Conservation (phyloP, 2,888 invertebrate species). For the Drosophila pseudotakahashii region DNA sequence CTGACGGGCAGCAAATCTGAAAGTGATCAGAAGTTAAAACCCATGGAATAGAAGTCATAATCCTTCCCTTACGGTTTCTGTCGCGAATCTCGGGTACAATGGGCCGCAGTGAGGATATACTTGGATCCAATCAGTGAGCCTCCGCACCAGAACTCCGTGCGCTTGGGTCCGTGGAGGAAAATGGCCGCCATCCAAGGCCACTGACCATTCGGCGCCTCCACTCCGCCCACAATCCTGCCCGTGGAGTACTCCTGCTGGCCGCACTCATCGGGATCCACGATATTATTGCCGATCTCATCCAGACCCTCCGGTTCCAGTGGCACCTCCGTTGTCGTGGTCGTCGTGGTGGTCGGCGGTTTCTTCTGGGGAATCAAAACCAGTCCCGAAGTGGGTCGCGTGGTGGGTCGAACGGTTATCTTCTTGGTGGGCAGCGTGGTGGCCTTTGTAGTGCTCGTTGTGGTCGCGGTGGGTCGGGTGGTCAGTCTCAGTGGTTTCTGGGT, state of each 20-base stretch:
- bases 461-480: conserved; percentile 76
- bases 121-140: conserved; percentile 93
- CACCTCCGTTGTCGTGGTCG: conserved; percentile 85
- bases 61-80: conserved; percentile 90
- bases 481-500: conserved; percentile 81
- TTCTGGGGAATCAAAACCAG: conserved; percentile 82
- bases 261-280: conserved; percentile 87
- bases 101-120: conserved; percentile 94
- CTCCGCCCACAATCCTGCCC: conserved; percentile 96
- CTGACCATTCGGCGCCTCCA: conserved; percentile 92
- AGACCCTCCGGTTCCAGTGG: conserved; percentile 73
- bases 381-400: conserved; percentile 73
- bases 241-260: conserved; percentile 93
- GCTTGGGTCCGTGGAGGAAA: conserved; percentile 92
- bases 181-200: conserved; percentile 99
- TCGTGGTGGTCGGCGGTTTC: conserved; percentile 84
- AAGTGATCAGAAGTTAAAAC: conserved; percentile 15
- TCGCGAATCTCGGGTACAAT: conserved; percentile 95
- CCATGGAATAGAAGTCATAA: no score
- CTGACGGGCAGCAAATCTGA: conserved; percentile 93
- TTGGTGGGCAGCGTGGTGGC: conserved; percentile 25
- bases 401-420: conserved; percentile 56
- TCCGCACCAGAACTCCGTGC: conserved; percentile 97
- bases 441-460: conserved; percentile 78
- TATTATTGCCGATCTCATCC: conserved; percentile 72